These are phyloP conservation scores for Craterocephalus amniculus DNA, from an alignment of 2,797 vertebrate genomes.

Conservation along the genomic window DNA sequence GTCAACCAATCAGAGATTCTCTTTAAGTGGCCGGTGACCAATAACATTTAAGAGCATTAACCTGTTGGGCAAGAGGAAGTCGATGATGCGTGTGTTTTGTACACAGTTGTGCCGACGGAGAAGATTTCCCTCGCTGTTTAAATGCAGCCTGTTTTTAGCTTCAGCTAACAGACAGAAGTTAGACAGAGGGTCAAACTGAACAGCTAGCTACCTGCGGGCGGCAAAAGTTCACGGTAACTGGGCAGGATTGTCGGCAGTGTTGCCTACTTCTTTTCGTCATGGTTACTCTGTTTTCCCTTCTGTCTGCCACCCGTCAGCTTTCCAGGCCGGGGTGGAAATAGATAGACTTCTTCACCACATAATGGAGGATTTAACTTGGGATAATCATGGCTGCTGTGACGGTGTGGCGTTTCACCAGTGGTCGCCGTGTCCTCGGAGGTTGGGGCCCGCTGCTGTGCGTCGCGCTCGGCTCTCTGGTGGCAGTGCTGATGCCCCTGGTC, in stretches of 20 bases:
- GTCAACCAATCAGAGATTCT: slow-evolving; percentile 68
- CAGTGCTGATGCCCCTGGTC: slow-evolving; percentile 86
- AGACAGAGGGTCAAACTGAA: background rate
- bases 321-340: slow-evolving; percentile 25
- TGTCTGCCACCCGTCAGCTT: slow-evolving; percentile 21
- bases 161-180: rapidly evolving
- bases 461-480: slow-evolving; percentile 84
- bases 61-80: slow-evolving; percentile 43
- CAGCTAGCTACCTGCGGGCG: background rate
- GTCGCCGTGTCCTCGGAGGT: slow-evolving; percentile 78
- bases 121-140: background rate
- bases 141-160: background rate
- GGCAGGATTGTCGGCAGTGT: background rate
- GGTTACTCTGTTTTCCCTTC: background rate
- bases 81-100: slow-evolving; percentile 52
- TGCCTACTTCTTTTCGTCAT: slow-evolving; percentile 7
- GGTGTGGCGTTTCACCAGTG: slow-evolving; percentile 70
- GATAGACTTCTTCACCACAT: slow-evolving; percentile 50
- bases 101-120: slow-evolving; percentile 6
- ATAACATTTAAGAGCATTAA: slow-evolving; percentile 52
- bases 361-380: slow-evolving; percentile 55
- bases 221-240: background rate
- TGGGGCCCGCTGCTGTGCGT: slow-evolving; percentile 86
- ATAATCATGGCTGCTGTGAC: slow-evolving; percentile 76
- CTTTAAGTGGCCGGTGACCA: slow-evolving; percentile 52